Conservation (phyloP, 2,113 vertebrate genomes). For the Eretmochelys imbricata region DNA sequence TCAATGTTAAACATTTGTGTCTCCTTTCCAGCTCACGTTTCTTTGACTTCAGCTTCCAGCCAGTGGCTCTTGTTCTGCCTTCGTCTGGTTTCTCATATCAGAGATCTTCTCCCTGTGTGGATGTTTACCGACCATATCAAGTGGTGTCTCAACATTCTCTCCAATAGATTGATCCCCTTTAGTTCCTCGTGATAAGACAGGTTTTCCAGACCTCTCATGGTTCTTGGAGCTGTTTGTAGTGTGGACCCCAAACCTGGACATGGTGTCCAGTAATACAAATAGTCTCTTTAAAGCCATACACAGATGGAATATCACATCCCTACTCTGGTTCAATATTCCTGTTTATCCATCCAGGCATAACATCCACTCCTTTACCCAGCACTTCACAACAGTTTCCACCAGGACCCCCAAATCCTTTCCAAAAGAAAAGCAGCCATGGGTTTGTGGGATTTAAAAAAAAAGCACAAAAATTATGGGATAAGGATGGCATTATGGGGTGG, state of each 20-base stretch:
- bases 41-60: background rate
- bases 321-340: accelerated
- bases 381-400: no score
- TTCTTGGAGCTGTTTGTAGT: no score
- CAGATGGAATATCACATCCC: background rate
- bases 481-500: no score
- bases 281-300: no score
- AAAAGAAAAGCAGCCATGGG: no score
- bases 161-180: background rate
- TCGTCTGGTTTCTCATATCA: background rate
- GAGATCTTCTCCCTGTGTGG: background rate
- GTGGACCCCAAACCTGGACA: no score
- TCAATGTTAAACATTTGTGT: background rate
- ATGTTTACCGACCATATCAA: background rate
- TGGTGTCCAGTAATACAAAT: no score
- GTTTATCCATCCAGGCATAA: accelerated
- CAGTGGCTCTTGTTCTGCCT: background rate
- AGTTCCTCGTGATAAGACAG: background rate
- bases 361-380: no score
- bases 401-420: no score
- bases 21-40: background rate
- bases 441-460: no score
- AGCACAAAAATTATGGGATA: no score
- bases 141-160: background rate
- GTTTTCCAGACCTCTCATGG: background rate